Evolutionary conservation across 2,113 vertebrate species (phyloP).

Genomic region (Hydrochoerus hydrochaeris): DNA sequence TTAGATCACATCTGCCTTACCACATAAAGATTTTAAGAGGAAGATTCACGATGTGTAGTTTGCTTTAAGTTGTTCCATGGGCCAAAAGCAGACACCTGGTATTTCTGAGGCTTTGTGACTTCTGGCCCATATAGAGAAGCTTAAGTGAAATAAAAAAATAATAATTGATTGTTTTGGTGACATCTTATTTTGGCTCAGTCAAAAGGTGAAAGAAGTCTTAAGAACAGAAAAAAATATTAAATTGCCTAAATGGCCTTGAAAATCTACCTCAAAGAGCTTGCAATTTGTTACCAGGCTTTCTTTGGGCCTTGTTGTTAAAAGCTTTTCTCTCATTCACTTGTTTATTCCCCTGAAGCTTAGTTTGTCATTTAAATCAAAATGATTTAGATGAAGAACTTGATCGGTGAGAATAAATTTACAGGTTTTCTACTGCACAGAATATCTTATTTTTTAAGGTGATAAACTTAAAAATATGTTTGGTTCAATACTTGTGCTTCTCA

Average conservation of each 20-base stretch:
- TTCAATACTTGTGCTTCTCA: slow-evolving; percentile 75
- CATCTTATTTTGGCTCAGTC: slow-evolving; percentile 22
- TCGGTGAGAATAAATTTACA: slow-evolving; percentile 71
- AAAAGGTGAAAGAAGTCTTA: slow-evolving; percentile 55
- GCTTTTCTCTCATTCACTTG: slow-evolving; percentile 63
- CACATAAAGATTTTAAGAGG: background rate
- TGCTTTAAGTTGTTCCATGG: background rate
- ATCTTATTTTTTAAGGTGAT: slow-evolving; percentile 79
- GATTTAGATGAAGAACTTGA: slow-evolving; percentile 80
- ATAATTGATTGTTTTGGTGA: slow-evolving; percentile 19
- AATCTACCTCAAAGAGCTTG: slow-evolving; percentile 47
- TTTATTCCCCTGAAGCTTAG: slow-evolving; percentile 71
- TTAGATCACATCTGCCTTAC: background rate
- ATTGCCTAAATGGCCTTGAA: slow-evolving; percentile 66
- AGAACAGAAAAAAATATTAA: slow-evolving; percentile 51
- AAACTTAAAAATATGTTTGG: slow-evolving; percentile 79
- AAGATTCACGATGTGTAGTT: background rate
- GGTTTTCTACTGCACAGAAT: slow-evolving; percentile 70
- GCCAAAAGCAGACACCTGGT: background rate
- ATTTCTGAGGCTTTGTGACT: slow-evolving; percentile 21
- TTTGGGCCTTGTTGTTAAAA: slow-evolving; percentile 38
- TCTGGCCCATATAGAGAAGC: background rate
- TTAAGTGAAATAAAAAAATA: slow-evolving; percentile 48
- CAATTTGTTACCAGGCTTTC: slow-evolving; percentile 66
- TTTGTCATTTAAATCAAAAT: slow-evolving; percentile 80